Conservation (phyloP, 2,113 vertebrate genomes). For the Aphelocoma coerulescens region DNA sequence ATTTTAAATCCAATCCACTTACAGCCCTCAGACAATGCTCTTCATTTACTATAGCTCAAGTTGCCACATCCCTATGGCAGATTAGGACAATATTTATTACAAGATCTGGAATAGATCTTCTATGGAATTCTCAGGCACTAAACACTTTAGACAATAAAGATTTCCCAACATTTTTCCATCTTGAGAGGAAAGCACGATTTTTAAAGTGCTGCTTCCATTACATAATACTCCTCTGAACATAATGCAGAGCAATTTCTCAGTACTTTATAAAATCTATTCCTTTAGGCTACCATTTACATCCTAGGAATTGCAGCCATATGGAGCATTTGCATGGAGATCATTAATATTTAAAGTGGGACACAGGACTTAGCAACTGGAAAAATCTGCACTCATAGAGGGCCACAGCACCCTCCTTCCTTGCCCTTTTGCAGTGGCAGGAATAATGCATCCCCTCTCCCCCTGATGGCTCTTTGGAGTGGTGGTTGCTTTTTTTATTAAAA, state of each 20-base stretch:
- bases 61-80: not conserved
- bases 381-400: not conserved
- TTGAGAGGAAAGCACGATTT: not conserved
- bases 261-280: not conserved
- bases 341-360: not conserved
- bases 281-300: not conserved
- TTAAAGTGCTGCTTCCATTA: not conserved
- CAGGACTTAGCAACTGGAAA: not conserved
- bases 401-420: too few species aligned
- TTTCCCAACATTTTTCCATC: not conserved
- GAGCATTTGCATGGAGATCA: not conserved
- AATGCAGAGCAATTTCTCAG: not conserved
- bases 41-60: not conserved
- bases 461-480: not conserved
- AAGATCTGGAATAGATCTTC: not conserved
- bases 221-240: not conserved
- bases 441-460: not conserved
- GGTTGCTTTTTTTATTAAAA: not conserved
- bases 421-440: not conserved
- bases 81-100: not conserved
- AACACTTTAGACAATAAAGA: not conserved
- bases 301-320: not conserved
- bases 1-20: constrained; percentile 19
- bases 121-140: not conserved
- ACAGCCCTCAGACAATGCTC: constrained; percentile 5